Evolutionary conservation across 1,140 invertebrate genomes (phyloP), one percentile per base, ranked within the genome.

Genomic region (Aphaenogaster rudis): DNA sequence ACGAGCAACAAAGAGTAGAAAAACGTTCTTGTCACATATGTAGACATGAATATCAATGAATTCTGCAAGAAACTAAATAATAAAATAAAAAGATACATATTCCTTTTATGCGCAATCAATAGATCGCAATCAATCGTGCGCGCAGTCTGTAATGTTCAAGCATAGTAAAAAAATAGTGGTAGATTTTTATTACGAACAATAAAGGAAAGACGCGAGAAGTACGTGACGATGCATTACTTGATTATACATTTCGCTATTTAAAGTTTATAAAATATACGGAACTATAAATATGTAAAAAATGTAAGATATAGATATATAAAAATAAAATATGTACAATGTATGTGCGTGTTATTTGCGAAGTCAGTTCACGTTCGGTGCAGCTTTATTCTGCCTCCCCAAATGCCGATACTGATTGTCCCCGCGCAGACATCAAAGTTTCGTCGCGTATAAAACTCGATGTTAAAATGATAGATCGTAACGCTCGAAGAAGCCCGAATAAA

Each of bases 381-480:
- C 48, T 74, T 81, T 57, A 81, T 72, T 50, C 39, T 28, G 78
- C 15, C 8, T 33, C 21, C 39, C 39, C 28, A 61, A 72, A 21
- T 45, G 21, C 28, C 28, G 42, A 74, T 82, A 72, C 52, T 3
- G 66, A 82, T 74, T 74, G 79, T 81, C 36, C 48, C 64, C 28
- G 76, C 3, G 8, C 52, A 59, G 33, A 57, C 54, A 77, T 78
- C 76, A 52, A 21, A 81, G n/a, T 28, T 72, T 57, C 50, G 21
- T 67, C 52, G 67, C 50, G 66, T 59, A 82, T 82, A 74, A 74
- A 82, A 59, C 80, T 59, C 80, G 4, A 72, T 59, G 80, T 82
- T 82, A 74, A 82, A 82, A 74, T 74, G 67, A 54, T 82, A 82
- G 67, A 82, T 82, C 67, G 71, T 82, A 74, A 82, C 80, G 80